These are phyloP conservation scores for Aphaenogaster floridana DNA, from an alignment of 1,140 invertebrate genomes.

Conservation along the genomic window DNA sequence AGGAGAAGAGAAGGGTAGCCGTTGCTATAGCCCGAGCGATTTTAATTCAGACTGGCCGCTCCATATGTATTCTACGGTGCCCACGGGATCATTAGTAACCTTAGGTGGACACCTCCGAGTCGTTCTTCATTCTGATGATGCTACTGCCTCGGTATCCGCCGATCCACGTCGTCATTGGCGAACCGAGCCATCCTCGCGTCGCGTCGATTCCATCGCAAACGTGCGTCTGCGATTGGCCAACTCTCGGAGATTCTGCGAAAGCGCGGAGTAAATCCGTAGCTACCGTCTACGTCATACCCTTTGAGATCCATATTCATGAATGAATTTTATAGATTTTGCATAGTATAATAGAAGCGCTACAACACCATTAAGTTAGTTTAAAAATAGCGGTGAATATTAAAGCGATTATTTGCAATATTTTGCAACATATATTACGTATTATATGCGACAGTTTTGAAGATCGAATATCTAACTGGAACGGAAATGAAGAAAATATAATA, in stretches of 20 bases:
- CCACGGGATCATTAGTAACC: constrained; percentile 86
- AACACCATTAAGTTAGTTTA: neutral
- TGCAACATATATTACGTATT: neutral
- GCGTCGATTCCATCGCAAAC: constrained; percentile 53
- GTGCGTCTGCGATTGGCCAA: constrained; percentile 41
- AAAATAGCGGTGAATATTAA: neutral
- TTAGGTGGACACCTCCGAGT: constrained; percentile 85
- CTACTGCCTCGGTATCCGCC: constrained; percentile 81
- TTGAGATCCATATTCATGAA: neutral
- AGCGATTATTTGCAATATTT: neutral
- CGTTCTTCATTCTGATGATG: constrained; percentile 86
- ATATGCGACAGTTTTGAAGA: neutral
- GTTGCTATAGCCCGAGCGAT: constrained; percentile 81
- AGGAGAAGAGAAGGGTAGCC: constrained; percentile 84
- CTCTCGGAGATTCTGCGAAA: constrained; percentile 10
- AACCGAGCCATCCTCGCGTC: constrained; percentile 63
- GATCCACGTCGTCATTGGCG: constrained; percentile 81
- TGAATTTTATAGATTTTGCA: neutral
- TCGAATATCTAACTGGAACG: neutral
- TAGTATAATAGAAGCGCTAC: neutral
- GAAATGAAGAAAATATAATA: neutral
- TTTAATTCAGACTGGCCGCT: constrained; percentile 86
- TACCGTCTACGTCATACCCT: neutral
- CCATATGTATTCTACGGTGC: constrained; percentile 84
- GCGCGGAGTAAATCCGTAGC: neutral